These are phyloP conservation scores for Ceratothoa steindachneri DNA, from an alignment of 2,888 invertebrate genomes.

Conservation along the genomic window DNA sequence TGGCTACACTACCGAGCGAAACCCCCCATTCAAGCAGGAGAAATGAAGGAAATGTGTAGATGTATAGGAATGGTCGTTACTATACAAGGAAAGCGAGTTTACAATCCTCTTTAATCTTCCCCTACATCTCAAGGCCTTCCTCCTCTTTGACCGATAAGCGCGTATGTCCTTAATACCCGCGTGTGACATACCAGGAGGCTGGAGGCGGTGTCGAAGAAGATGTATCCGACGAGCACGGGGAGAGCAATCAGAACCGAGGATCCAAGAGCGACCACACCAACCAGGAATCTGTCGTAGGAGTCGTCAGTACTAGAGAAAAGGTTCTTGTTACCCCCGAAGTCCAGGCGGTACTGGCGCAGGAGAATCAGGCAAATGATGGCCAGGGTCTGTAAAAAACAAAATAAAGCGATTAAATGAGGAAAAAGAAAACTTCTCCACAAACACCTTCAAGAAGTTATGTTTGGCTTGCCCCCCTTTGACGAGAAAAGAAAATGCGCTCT, in stretches of 20 bases:
- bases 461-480: too few relatives aligned
- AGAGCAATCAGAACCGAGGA: conserved; percentile 48
- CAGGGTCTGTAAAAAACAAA: not conserved
- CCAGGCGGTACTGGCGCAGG: conserved; percentile 3
- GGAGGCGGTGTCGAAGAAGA: conserved; percentile 46
- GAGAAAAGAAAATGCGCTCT: too few relatives aligned
- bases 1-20: too few relatives aligned
- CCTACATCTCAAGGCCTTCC: too few relatives aligned
- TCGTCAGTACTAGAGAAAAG: not conserved
- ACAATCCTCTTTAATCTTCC: too few relatives aligned
- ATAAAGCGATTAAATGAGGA: not conserved
- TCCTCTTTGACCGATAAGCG: too few relatives aligned
- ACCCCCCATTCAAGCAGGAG: too few relatives aligned
- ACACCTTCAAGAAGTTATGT: not conserved
- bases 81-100: too few relatives aligned
- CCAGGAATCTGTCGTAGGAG: conserved; percentile 31
- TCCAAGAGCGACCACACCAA: conserved; percentile 48
- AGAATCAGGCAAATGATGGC: not conserved
- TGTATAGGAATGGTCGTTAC: too few relatives aligned
- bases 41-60: too few relatives aligned
- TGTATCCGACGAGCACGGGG: conserved; percentile 48
- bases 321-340: not conserved
- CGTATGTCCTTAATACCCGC: too few relatives aligned
- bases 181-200: conserved; percentile 37
- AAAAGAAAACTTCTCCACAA: not conserved